phyloP scores from a whole-genome alignment of 2,113 vertebrate species.

The Gobio gobio region DNA sequence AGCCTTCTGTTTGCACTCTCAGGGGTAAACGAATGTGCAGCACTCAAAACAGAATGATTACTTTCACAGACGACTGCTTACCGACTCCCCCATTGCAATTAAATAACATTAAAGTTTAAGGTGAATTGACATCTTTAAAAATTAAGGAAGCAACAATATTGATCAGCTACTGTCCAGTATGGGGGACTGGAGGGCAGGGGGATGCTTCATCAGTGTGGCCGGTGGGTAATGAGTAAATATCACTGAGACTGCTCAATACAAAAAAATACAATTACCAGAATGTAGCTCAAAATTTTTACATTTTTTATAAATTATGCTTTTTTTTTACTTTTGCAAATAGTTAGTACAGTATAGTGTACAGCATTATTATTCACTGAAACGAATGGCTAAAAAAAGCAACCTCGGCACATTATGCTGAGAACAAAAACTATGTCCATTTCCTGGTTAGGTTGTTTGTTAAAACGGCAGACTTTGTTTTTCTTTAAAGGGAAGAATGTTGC shows the following conservation, averaged over 20 bases:
- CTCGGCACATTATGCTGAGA: background rate
- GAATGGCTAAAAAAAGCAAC: background rate
- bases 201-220: background rate
- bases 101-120: conserved; percentile 55
- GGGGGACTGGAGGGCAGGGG: too few relatives aligned
- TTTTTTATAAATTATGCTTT: background rate
- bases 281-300: background rate
- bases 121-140: conserved; percentile 58
- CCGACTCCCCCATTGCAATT: conserved; percentile 40
- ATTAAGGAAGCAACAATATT: conserved; percentile 50
- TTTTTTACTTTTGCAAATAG: background rate
- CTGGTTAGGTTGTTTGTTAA: conserved; percentile 4
- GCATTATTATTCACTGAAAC: background rate
- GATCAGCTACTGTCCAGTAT: conserved; percentile 36
- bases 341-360: too few relatives aligned
- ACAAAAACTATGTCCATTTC: background rate
- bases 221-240: background rate
- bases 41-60: conserved; percentile 36
- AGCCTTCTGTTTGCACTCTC: conserved; percentile 38
- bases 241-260: background rate
- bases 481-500: background rate
- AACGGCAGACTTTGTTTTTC: background rate
- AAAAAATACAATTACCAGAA: background rate
- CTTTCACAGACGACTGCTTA: conserved; percentile 20
- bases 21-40: background rate